Evolutionary conservation across 30 jellyfish, hydroid and myxozoan species (phyloP).

Genomic region (Aurelia coerulea): DNA sequence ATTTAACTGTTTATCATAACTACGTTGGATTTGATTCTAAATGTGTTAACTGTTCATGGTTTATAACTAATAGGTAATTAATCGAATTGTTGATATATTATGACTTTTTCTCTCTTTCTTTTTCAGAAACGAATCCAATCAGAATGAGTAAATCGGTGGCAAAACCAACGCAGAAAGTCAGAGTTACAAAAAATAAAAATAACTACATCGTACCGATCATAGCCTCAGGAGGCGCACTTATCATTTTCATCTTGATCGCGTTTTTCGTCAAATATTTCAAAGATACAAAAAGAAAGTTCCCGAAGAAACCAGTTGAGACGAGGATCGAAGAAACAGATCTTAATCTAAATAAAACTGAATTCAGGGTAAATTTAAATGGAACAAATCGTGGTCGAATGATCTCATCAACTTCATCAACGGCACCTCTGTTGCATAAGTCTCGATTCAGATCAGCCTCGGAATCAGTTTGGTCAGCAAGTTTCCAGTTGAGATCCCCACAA

Average conservation of each 20-base stretch:
- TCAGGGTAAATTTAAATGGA: constrained; percentile 11
- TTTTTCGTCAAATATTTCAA: neutral
- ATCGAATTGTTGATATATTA: too few relatives aligned
- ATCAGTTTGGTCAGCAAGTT: constrained; percentile 42
- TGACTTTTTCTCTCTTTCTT: too few relatives aligned
- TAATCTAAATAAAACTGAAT: constrained; percentile 33
- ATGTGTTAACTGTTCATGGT: too few relatives aligned
- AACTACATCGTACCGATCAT: neutral
- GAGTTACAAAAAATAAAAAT: neutral
- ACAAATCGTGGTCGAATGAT: constrained; percentile 10
- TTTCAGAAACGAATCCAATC: too few relatives aligned
- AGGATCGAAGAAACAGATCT: constrained; percentile 18
- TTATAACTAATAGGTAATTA: too few relatives aligned
- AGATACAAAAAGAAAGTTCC: neutral
- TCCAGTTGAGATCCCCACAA: constrained; percentile 19
- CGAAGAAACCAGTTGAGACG: too few relatives aligned
- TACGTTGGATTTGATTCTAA: too few relatives aligned
- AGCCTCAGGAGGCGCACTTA: neutral
- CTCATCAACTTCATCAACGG: constrained; percentile 34
- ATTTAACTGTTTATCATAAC: too few relatives aligned
- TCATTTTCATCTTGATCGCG: neutral
- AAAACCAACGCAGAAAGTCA: too few relatives aligned
- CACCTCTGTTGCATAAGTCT: constrained; percentile 42
- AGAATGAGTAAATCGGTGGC: too few relatives aligned
- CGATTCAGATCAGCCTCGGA: constrained; percentile 26